A percentile compares a stretch with the other conserved stretches of the same genome.
phyloP scores from a whole-genome alignment of 2,888 invertebrate species.

The Drosophila bunnanda region DNA sequence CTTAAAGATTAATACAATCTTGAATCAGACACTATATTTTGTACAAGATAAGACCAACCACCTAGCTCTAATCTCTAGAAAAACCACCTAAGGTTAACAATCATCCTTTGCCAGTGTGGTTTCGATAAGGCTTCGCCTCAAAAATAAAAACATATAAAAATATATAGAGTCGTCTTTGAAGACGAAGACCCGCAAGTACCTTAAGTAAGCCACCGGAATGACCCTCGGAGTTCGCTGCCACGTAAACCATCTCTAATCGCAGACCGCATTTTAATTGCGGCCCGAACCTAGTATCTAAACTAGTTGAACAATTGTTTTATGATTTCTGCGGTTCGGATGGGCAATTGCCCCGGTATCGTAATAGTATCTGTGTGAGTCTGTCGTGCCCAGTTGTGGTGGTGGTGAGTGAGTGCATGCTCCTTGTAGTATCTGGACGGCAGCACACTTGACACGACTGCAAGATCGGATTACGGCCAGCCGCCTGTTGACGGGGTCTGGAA shows the following conservation, averaged over 20 bases:
- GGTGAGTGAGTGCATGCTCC: conserved; percentile 50
- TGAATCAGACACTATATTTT: background rate
- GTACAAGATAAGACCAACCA: conserved; percentile 3
- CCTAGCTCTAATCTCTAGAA: conserved; percentile 4
- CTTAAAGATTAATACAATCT: background rate
- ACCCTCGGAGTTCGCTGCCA: conserved; percentile 29
- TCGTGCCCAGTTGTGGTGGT: conserved; percentile 20
- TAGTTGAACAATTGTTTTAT: conserved; percentile 46
- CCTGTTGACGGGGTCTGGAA: conserved; percentile 42
- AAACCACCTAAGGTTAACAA: conserved; percentile 20
- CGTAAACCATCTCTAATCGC: conserved; percentile 59
- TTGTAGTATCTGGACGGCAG: conserved; percentile 49
- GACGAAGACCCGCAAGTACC: conserved; percentile 28
- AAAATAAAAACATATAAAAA: background rate
- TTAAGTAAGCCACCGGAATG: conserved; percentile 38
- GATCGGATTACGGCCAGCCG: conserved; percentile 65
- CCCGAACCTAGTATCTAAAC: conserved; percentile 22
- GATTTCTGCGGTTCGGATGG: conserved; percentile 58
- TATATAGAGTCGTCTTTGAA: conserved; percentile 12
- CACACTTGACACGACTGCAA: conserved; percentile 74
- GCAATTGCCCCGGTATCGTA: conserved; percentile 9
- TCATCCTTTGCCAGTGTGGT: conserved; percentile 14
- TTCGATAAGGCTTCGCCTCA: conserved; percentile 25
- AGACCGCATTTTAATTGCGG: conserved; percentile 66
- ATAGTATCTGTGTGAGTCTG: conserved; percentile 11